Conservation (phyloP, 2,797 vertebrate genomes). For the Myotis daubentonii region DNA sequence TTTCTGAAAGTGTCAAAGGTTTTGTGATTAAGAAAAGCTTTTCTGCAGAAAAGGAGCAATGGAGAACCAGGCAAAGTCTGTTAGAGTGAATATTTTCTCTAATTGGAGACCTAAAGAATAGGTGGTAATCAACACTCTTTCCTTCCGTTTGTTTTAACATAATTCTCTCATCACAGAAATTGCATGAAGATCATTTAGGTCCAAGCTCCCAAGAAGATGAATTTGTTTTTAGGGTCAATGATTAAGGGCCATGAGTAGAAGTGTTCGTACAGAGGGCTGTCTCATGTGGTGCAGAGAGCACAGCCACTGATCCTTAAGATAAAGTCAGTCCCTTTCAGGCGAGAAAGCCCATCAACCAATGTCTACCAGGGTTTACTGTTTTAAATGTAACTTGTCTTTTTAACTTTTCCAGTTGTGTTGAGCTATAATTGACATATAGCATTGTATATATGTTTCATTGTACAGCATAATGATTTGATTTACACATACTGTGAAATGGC, state of each 20-base stretch:
- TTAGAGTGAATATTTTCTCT: conserved; percentile 27
- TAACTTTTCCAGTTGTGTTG: neutral
- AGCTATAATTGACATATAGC: neutral
- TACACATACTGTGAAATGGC: too few species aligned
- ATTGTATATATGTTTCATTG: neutral
- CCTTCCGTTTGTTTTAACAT: conserved; percentile 49
- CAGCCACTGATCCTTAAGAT: neutral
- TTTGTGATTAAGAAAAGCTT: conserved; percentile 53
- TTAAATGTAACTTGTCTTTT: neutral
- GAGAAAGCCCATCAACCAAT: neutral
- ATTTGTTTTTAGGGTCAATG: conserved; percentile 3
- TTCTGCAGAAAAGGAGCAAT: neutral
- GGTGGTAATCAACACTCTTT: neutral
- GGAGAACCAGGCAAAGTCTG: neutral
- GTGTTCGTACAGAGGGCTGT: neutral
- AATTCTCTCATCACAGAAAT: conserved; percentile 7
- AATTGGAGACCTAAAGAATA: conserved; percentile 19
- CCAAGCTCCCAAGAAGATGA: conserved; percentile 11
- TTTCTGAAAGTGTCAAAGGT: conserved; percentile 17
- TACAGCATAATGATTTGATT: neutral
- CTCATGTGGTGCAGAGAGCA: neutral
- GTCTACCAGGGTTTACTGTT: neutral
- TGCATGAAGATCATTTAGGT: neutral
- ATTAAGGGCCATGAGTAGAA: neutral
- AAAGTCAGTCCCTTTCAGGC: neutral